Evolutionary conservation across 2,797 vertebrate genomes (phyloP).

Genomic region (Antennarius maculatus): DNA sequence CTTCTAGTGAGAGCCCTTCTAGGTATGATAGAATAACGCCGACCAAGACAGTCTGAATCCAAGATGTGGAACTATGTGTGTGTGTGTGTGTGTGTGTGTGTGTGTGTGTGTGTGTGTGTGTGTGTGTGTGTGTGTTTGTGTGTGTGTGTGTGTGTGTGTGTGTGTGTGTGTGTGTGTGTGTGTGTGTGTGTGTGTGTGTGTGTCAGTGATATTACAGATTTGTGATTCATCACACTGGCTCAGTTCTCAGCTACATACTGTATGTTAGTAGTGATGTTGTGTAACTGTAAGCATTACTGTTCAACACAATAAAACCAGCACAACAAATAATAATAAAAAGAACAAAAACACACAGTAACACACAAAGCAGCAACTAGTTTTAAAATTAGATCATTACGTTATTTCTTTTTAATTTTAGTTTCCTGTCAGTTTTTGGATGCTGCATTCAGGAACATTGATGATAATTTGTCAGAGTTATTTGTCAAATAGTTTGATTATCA

Average conservation of each 20-base stretch:
- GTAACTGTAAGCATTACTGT: no score
- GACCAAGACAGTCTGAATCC: constrained; percentile 45
- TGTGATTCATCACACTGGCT: neutral
- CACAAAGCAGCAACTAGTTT: no score
- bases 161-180: neutral
- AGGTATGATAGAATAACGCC: constrained; percentile 69
- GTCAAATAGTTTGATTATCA: neutral
- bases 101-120: neutral
- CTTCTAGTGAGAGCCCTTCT: constrained; percentile 37
- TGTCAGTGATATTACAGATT: neutral
- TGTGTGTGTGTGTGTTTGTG: neutral
- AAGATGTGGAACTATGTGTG: constrained; percentile 16
- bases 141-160: neutral
- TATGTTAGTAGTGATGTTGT: no score
- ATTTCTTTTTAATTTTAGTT: no score
- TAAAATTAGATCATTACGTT: no score
- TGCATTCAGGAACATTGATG: neutral
- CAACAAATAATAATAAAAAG: no score
- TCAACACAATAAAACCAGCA: no score
- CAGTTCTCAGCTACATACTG: neutral
- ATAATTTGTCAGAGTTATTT: neutral
- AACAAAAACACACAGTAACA: no score
- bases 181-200: neutral
- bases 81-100: constrained; percentile 25
- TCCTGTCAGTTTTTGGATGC: neutral